Base-by-base conservation (phyloP, 2,113 vertebrate species). In the Odontophorus gujanensis region DNA sequence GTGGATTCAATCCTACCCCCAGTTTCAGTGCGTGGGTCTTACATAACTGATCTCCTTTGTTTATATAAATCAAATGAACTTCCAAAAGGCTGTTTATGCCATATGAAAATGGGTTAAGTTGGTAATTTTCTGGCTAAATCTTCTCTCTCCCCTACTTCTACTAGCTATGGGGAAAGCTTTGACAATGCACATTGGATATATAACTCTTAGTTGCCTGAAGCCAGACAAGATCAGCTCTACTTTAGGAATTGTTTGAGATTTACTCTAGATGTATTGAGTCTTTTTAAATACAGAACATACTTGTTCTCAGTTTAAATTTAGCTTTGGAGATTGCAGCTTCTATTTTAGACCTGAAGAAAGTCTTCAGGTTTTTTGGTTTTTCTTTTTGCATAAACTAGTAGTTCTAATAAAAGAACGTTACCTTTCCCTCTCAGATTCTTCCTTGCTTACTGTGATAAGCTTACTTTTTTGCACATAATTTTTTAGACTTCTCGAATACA, bases 381-480 rank as follows among this genome's bases (percentile, higher is more conserved):
- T 90, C 85, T 63, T 85, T 66, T 38, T 63, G 26, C 4, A 1
- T 40, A 10, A 1, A 3, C n/a, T 65, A 77, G 22, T 67, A 53
- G 43, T 87, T 87, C 72, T 91, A 87, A 91, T 90, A 83, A 93
- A 90, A 92, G 65, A 88, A 85, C 30, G 45, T 63, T 93, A 80
- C 92, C 83, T 95, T 95, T 92, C 85, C 72, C 61, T 22, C 63
- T 95, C 74, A 93, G 57, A 87, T 73, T 32, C n/a, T 79, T 75
- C 63, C 32, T 85, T 13, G 22, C 68, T 53, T 53, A 32, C 53
- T 84, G 72, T 78, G 77, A 81, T 62, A 83, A 93, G 62, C 78
- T 83, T 57, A 30, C 14, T 74, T 55, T 58, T 86, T 55, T 75
- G 22, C 62, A 28, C 2, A 2, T 83, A 42, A 63, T 83, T 86